Conservation (phyloP, 92 coral and sea anemone species). For the Epizoanthus illoricatus region DNA sequence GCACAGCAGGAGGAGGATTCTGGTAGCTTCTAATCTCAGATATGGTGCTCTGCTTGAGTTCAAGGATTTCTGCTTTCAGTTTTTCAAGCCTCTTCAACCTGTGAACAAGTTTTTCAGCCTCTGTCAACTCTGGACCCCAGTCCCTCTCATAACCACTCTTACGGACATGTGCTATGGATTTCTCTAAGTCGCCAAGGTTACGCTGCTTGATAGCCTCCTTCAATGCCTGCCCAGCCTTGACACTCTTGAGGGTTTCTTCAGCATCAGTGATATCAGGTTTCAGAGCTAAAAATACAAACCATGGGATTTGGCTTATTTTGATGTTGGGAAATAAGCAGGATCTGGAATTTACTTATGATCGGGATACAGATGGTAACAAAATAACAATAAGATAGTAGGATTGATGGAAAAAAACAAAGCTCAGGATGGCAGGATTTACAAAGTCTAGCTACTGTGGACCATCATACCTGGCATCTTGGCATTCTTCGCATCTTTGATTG, state of each 20-base stretch:
- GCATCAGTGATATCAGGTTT: constrained; percentile 90
- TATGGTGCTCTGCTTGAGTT: constrained; percentile 94
- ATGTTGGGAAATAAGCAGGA: too few relatives aligned
- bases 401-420: not conserved
- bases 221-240: constrained; percentile 84
- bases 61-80: constrained; percentile 88
- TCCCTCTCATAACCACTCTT: constrained; percentile 83
- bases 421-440: too few relatives aligned
- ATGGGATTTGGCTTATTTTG: not conserved
- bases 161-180: constrained; percentile 76
- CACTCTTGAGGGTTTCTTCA: constrained; percentile 79
- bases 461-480: constrained; percentile 93
- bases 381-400: too few relatives aligned
- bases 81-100: constrained; percentile 87
- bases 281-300: constrained; percentile 52
- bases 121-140: constrained; percentile 88
- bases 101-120: constrained; percentile 87
- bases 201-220: constrained; percentile 83
- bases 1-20: constrained; percentile 97
- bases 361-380: too few relatives aligned
- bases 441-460: too few relatives aligned
- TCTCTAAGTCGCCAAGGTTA: constrained; percentile 79
- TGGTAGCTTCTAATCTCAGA: constrained; percentile 92
- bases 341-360: too few relatives aligned
- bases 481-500: constrained; percentile 81